These are phyloP conservation scores for Didymodactylos carnosus DNA, from an alignment of 2,888 invertebrate genomes.

Conservation along the genomic window DNA sequence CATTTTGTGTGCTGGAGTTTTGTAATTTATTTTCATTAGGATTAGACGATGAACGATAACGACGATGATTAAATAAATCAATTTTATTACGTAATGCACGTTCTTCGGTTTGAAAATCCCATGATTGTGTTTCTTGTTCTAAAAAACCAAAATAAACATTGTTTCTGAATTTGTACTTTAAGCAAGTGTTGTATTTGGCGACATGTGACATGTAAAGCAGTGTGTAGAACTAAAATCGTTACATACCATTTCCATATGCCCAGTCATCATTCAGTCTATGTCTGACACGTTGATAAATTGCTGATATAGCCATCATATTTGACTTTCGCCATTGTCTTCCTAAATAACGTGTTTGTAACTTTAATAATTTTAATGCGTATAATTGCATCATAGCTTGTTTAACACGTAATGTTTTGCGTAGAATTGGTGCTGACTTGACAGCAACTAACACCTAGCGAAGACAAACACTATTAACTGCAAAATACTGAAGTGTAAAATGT, in stretches of 20 bases:
- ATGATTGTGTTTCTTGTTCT: slow-evolving; percentile 13
- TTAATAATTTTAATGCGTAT: slow-evolving; percentile 83
- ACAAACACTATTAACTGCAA: too few species aligned
- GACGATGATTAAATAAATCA: slow-evolving; percentile 1
- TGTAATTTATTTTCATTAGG: not conserved
- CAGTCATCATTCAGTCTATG: slow-evolving; percentile 95
- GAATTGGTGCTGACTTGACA: slow-evolving; percentile 92
- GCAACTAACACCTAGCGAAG: slow-evolving; percentile 67
- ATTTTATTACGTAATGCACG: slow-evolving; percentile 7
- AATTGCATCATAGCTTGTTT: slow-evolving; percentile 78
- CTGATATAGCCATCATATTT: slow-evolving; percentile 98
- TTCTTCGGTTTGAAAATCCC: slow-evolving; percentile 15
- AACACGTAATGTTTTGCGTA: slow-evolving; percentile 74
- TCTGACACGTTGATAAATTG: slow-evolving; percentile 79
- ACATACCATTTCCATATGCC: slow-evolving; percentile 93
- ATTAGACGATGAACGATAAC: not conserved
- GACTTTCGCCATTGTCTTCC: slow-evolving; percentile 96
- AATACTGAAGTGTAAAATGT: not conserved
- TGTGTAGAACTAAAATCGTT: too few species aligned
- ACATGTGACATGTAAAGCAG: too few species aligned
- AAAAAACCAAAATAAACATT: too few species aligned
- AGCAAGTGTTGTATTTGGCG: too few species aligned
- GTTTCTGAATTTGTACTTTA: too few species aligned
- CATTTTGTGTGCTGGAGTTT: not conserved
- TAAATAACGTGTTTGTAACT: slow-evolving; percentile 97